Evolutionary conservation across 1,140 invertebrate species (phyloP), one percentile per base, ranked within the genome.

Genomic region (Pseudomyrmex sp.): DNA sequence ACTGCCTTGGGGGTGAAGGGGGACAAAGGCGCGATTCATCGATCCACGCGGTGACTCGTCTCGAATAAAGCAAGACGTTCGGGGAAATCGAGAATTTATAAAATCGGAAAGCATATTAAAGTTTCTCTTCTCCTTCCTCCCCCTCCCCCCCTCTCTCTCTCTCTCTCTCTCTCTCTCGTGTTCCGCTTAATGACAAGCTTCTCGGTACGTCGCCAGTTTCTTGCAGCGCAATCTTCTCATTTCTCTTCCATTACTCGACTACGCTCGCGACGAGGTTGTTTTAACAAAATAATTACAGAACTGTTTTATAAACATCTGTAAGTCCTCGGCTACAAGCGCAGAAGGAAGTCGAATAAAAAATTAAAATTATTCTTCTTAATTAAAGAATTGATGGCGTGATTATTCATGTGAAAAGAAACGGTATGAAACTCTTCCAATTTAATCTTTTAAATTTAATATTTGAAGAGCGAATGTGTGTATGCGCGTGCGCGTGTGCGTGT

Each of bases 191-290:
- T 56, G 26, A 68, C 35, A 68, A 66, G 18, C 26, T 15, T 7
- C 8, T 5, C 18, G 9, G 23, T 20, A 4, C 20, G n/a, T 52
- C 15, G 15, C 4, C 2, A 58, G 0, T 66, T 48, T 48, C 5
- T 26, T 63, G 35, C 52, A 15, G 62, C 15, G 9, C 4, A 44
- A 10, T 68, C 35, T 77, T 77, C 26, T 20, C 63, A 69, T 69
- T 69, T 23, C 35, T 26, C 20, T 79, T 79, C 18, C 20, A 46
- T 58, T 69, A 66, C n/a, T 54, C 23, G 26, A 44, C 18, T 79
- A 35, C 35, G 35, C 35, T 35, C 7, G 52, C n/a, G 35, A 69
- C 15, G 13, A n/a, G n/a, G 50, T 26, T 69, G 58, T 69, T 58
- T 46, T 13, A 68, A 18, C 2, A 69, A 23, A 69, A 48, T 69